phyloP scores from a whole-genome alignment of 2,113 vertebrate species.

The Gambusia holbrooki region DNA sequence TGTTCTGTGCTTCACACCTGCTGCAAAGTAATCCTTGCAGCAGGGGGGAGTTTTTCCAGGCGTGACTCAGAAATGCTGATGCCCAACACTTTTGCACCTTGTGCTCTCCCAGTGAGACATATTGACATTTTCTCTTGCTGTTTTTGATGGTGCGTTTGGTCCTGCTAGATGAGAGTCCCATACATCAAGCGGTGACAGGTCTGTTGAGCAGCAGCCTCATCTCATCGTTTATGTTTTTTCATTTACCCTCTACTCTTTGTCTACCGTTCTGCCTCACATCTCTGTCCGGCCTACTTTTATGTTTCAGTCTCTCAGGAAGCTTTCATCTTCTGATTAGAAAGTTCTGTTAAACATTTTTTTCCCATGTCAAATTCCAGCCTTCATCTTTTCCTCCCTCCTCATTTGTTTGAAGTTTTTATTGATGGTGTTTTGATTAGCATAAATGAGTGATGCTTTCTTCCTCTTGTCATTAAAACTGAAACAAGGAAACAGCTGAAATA shows the following conservation, averaged over 20 bases:
- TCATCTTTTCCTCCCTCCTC: background rate
- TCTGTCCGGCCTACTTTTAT: constrained; percentile 43
- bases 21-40: constrained; percentile 28
- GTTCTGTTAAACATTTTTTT: constrained; percentile 32
- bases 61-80: constrained; percentile 43
- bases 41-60: constrained; percentile 40
- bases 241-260: constrained; percentile 35
- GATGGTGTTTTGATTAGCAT: constrained; percentile 20
- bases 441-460: background rate
- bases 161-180: constrained; percentile 49
- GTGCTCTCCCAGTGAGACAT: constrained; percentile 54
- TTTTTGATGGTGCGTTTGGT: constrained; percentile 67
- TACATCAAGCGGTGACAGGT: constrained; percentile 59
- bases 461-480: background rate
- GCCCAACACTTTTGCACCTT: constrained; percentile 46
- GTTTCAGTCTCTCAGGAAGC: constrained; percentile 23
- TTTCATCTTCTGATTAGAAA: constrained; percentile 43
- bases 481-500: constrained; percentile 40
- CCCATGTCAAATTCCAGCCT: constrained; percentile 20
- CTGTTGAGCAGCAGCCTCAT: constrained; percentile 46
- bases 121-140: constrained; percentile 55
- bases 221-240: constrained; percentile 50
- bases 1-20: constrained; percentile 36
- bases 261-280: constrained; percentile 15
- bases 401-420: constrained; percentile 27